Base-by-base conservation (phyloP, 2,888 invertebrate genomes). In the Sinohyriopsis cumingii region DNA sequence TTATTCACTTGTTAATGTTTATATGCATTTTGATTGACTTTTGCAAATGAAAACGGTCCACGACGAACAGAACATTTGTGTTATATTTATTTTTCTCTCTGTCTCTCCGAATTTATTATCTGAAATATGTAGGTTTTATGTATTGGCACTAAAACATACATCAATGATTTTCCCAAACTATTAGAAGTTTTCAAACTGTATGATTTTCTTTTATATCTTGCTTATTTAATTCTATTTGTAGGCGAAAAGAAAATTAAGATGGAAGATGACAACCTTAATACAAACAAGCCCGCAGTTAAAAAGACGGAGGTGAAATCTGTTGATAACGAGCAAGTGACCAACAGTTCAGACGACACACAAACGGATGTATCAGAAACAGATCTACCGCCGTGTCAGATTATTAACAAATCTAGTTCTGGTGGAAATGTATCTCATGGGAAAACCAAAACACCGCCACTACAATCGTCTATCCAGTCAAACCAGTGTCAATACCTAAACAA, bases 401-500 rank as follows among this genome's bases (percentile, higher is more conserved):
- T 79, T 59, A 79, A 77, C 65, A 78, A 81, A 73, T 68, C 81
- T 24, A 69, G 78, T 55, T 75, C 77, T 53, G 72, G 75, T 55
- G 67, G 73, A 64, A 73, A 77, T 69, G 65, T 72, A 75, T 73
- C 77, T n/a, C 68, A 71, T 20, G 69, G 72, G 20, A 80, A 80
- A 67, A 71, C 79, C n/a, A 78, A 77, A 63, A 78, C 72, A 57
- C 77, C 80, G 59, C 65, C 77, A 28, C 68, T 76, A 63, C 77
- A 79, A 65, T 60, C 73, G n/a, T 65, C 73, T 63, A 77, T 76
- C 60, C 76, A 70, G 33, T 68, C 76, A n/a, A 81, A 77, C 62
- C 84, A 83, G 57, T 85, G 85, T 66, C 84, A 85, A 75, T 85
- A 78, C 64, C 70, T 79, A 57, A 74, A 75, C 54, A 79, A 67